phyloP scores from a whole-genome alignment of 2,888 invertebrate genomes.

The Pheosia tremula region DNA sequence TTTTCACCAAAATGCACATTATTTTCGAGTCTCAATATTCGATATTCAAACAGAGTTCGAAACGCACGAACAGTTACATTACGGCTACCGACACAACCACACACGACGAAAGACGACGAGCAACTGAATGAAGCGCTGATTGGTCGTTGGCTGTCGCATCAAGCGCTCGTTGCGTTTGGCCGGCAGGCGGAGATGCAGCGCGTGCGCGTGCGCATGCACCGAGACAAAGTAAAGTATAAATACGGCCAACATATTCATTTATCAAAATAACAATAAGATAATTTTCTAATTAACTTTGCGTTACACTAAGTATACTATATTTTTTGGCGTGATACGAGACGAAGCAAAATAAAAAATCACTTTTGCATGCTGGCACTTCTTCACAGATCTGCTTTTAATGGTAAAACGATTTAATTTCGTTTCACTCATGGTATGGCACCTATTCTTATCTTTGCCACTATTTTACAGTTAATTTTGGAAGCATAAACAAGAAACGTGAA shows the following conservation, averaged over 20 bases:
- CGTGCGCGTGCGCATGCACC: slow-evolving; percentile 61
- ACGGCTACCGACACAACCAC: slow-evolving; percentile 51
- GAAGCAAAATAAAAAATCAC: too few relatives aligned
- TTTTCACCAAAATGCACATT: slow-evolving; percentile 72
- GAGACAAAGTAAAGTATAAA: slow-evolving; percentile 41
- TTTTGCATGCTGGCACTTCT: too few relatives aligned
- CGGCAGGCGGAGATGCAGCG: slow-evolving; percentile 57
- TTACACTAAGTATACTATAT: too few relatives aligned
- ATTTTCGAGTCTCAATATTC: slow-evolving; percentile 54
- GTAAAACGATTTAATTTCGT: too few relatives aligned
- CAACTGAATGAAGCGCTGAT: slow-evolving; percentile 66
- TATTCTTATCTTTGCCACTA: too few relatives aligned
- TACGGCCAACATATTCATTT: slow-evolving; percentile 27
- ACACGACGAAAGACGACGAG: slow-evolving; percentile 50
- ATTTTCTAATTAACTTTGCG: too few relatives aligned
- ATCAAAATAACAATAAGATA: slow-evolving; percentile 14
- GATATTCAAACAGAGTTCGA: slow-evolving; percentile 46
- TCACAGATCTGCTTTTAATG: too few relatives aligned
- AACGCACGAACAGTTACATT: slow-evolving; percentile 53
- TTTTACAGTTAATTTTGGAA: too few relatives aligned
- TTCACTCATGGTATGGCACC: too few relatives aligned
- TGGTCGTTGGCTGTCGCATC: slow-evolving; percentile 48
- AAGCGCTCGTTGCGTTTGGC: slow-evolving; percentile 35
- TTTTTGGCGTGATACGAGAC: too few relatives aligned
- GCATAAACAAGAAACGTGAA: too few relatives aligned